phyloP scores from a whole-genome alignment of 2,888 invertebrate species.

The Catocala fraxini region DNA sequence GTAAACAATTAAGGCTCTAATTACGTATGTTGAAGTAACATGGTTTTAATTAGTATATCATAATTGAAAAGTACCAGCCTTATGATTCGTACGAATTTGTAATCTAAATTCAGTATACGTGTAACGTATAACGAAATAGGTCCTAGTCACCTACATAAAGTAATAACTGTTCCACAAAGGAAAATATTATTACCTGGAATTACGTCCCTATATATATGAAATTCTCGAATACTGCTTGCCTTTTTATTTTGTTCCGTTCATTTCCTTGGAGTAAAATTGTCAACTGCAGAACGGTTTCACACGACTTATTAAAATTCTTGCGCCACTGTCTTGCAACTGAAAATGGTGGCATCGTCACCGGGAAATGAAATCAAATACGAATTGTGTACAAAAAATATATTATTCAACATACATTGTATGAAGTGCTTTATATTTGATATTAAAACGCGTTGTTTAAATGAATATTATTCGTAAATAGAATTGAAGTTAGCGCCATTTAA shows the following conservation, averaged over 20 bases:
- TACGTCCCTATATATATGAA: conserved; percentile 11
- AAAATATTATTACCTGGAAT: conserved; percentile 32
- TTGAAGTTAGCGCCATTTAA: no score
- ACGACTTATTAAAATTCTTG: conserved; percentile 4
- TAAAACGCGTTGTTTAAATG: no score
- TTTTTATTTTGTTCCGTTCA: conserved; percentile 31
- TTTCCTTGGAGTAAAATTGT: conserved; percentile 31
- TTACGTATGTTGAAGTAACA: no score
- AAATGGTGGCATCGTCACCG: neutral
- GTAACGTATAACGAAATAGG: conserved; percentile 1
- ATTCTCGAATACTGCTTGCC: conserved; percentile 9
- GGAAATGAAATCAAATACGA: no score
- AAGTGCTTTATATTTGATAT: no score
- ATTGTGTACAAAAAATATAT: no score
- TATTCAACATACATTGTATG: no score
- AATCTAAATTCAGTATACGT: conserved; percentile 54
- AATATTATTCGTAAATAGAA: no score
- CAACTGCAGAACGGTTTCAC: conserved; percentile 11
- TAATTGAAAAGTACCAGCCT: no score
- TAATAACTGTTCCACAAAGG: conserved; percentile 38
- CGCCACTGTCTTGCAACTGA: neutral
- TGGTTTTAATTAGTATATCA: no score
- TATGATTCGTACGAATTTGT: conserved; percentile 23
- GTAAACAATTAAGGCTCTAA: no score
- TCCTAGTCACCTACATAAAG: conserved; percentile 23